A percentile compares a stretch with the other conserved stretches of the same genome.
Evolutionary conservation across 2,797 vertebrate species (phyloP).

Genomic region (Urosaurus nigricauda): DNA sequence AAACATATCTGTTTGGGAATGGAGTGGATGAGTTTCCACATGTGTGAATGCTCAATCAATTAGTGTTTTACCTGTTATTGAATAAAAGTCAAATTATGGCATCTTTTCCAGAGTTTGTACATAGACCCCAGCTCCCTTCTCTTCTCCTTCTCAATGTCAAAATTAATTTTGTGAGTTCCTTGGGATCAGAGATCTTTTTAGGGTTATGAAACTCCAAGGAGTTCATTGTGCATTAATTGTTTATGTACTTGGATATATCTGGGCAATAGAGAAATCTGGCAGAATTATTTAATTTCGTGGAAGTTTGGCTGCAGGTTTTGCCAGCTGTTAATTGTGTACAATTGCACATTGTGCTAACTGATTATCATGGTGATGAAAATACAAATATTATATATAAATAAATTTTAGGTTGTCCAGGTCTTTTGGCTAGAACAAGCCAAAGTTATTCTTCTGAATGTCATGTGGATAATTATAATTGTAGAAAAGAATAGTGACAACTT

Average conservation of each 20-base stretch:
- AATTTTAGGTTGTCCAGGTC: background rate
- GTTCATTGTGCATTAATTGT: background rate
- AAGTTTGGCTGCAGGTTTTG: background rate
- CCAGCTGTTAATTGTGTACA: background rate
- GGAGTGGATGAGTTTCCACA: background rate
- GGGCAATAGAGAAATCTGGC: background rate
- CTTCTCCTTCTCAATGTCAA: background rate
- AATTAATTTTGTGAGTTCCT: background rate
- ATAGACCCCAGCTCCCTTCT: background rate
- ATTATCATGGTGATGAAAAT: background rate
- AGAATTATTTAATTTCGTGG: background rate
- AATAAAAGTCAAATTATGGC: background rate
- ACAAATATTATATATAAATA: background rate
- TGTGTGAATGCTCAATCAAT: background rate
- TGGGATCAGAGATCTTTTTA: background rate
- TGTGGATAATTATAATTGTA: background rate
- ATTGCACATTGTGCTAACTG: background rate
- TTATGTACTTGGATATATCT: background rate
- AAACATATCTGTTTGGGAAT: background rate
- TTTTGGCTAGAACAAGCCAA: background rate
- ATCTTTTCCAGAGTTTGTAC: background rate
- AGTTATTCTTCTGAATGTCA: background rate
- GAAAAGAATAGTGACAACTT: background rate
- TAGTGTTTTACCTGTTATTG: background rate
- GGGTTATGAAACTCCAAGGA: background rate